Evolutionary conservation across 1,140 invertebrate genomes (phyloP).

Genomic region (Rhizoglyphus robini): DNA sequence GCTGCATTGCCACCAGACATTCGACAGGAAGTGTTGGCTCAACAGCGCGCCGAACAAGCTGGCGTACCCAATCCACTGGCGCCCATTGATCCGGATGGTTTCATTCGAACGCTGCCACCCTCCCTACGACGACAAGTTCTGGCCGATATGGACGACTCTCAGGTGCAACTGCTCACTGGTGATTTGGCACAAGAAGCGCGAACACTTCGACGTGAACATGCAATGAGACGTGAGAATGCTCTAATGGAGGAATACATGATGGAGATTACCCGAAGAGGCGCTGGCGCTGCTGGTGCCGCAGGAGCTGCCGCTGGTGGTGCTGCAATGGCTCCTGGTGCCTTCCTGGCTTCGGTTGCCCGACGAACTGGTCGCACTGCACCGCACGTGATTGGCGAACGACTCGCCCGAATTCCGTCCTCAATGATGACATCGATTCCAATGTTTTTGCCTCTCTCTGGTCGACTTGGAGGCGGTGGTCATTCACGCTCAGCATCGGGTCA

Average conservation of each 20-base stretch:
- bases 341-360: too few relatives aligned
- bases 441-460: too few relatives aligned
- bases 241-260: slow-evolving; percentile 5
- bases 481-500: too few relatives aligned
- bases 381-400: background rate
- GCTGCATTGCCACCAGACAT: slow-evolving; percentile 75
- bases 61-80: slow-evolving; percentile 62
- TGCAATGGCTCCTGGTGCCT: too few relatives aligned
- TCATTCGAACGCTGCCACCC: slow-evolving; percentile 71
- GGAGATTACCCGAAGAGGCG: too few relatives aligned
- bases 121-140: slow-evolving; percentile 65
- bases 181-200: slow-evolving; percentile 76
- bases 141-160: slow-evolving; percentile 81
- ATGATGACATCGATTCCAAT: background rate
- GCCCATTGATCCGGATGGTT: slow-evolving; percentile 69
- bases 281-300: too few relatives aligned
- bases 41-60: slow-evolving; percentile 69
- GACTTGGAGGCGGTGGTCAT: too few relatives aligned
- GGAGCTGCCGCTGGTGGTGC: too few relatives aligned
- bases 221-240: slow-evolving; percentile 40
- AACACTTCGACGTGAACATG: slow-evolving; percentile 60
- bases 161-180: slow-evolving; percentile 68
- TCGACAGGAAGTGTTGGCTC: slow-evolving; percentile 73
- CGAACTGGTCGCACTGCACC: background rate
- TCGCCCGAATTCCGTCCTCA: background rate